These are phyloP conservation scores for Cheilosia soror DNA, from an alignment of 2,888 invertebrate species.

Conservation along the genomic window DNA sequence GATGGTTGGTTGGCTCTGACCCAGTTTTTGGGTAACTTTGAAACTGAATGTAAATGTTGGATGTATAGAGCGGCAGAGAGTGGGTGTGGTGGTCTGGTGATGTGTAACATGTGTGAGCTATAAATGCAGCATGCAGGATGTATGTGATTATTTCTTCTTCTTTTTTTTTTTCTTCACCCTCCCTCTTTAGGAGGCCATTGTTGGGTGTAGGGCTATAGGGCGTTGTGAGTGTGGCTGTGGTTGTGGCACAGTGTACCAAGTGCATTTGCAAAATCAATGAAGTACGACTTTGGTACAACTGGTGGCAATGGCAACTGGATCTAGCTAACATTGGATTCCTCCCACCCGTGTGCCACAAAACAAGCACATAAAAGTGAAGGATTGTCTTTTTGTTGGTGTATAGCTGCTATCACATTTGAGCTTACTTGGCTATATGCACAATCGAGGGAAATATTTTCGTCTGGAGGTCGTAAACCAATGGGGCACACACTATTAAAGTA, in stretches of 20 bases:
- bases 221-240: conserved; percentile 22
- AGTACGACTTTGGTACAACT: conserved; percentile 62
- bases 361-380: conserved; percentile 42
- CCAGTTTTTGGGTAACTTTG: conserved; percentile 62
- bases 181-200: conserved; percentile 17
- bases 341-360: conserved; percentile 41
- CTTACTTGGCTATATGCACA: conserved; percentile 47
- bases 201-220: not conserved
- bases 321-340: conserved; percentile 39
- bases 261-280: conserved; percentile 62
- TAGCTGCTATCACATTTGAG: conserved; percentile 13
- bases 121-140: conserved; percentile 30
- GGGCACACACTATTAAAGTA: not conserved
- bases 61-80: conserved; percentile 34
- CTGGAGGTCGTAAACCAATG: conserved; percentile 54
- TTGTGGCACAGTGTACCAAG: conserved; percentile 16
- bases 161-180: not conserved
- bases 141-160: not conserved
- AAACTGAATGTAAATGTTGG: conserved; percentile 59
- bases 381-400: conserved; percentile 32
- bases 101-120: conserved; percentile 29
- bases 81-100: conserved; percentile 15
- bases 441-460: conserved; percentile 69
- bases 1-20: conserved; percentile 64
- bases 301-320: conserved; percentile 48